Evolutionary conservation across 2,113 vertebrate genomes (phyloP), one percentile per base, ranked within the genome.

Genomic region (Holacanthus passer): DNA sequence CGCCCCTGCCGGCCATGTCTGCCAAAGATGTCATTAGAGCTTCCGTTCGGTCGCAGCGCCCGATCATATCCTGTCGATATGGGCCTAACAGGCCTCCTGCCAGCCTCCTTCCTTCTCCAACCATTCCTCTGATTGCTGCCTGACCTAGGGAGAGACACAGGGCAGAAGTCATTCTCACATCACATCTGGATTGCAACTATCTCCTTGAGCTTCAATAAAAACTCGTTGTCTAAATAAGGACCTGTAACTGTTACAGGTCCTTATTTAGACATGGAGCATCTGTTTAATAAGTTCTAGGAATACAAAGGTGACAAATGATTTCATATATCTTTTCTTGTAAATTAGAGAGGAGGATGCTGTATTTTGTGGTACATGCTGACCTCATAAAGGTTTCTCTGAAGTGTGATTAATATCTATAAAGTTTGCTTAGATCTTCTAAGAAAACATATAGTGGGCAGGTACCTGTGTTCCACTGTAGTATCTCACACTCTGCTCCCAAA

Each of bases 91-190:
- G 96, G 87, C 97, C 96, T 29, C 96, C 97, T 53, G 97, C 98
- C 75, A 99, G 89, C 27, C 98, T 95, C 70, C 95, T 96, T 7
- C 98, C 98, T 89, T 99, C 98, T 2, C 98, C 98, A 19, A 99
- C 97, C 93, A 99, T 96, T 3, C 97, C 97, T 32, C 98, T 96
- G 88, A 99, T 98, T 29, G 98, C 98, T 59, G 98, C 98, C 94
- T 99, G 98, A 88, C 98, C 98, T 99, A 79, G 27, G 71, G 75
- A 65, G 11, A 50, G 31, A 63, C 12, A 85, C 12, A 11, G 68
- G 56, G 53, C 60, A 72, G 20, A 67, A 19, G 56, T 79, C 41
- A 74, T 27, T 67, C 19, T 41, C 35, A 56, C 7, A 50, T 58
- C 69, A 50, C 50, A 50, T 63, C 16, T 67, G 29, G 6, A 66